phyloP scores from a whole-genome alignment of 2,113 vertebrate genomes.

The Tenrec ecaudatus region DNA sequence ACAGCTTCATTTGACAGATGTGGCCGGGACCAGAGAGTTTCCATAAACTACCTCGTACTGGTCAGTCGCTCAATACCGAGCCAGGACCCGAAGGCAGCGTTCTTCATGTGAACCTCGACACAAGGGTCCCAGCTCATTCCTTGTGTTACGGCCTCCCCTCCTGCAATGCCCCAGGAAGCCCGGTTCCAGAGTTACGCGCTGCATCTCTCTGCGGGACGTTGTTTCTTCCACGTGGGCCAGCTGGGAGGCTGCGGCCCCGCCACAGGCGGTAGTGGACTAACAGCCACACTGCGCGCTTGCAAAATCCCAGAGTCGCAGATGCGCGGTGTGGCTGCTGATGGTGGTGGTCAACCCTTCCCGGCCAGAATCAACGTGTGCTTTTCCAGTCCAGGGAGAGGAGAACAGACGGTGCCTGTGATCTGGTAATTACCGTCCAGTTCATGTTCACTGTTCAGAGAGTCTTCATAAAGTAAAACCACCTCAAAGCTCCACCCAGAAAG shows the following conservation, averaged over 20 bases:
- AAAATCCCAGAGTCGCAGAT: neutral
- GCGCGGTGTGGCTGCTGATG: neutral
- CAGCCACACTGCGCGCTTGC: neutral
- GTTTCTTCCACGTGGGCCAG: neutral
- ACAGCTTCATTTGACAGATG: neutral
- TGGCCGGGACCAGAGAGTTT: neutral
- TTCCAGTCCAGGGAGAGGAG: neutral
- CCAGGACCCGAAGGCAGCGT: neutral
- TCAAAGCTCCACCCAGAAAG: constrained; percentile 15
- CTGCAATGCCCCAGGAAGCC: neutral
- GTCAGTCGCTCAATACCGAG: neutral
- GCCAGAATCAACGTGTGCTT: neutral
- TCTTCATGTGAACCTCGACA: too few relatives aligned
- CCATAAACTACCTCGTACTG: neutral
- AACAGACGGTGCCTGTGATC: neutral
- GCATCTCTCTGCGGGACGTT: too few relatives aligned
- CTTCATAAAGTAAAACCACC: constrained; percentile 29
- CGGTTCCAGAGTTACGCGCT: too few relatives aligned
- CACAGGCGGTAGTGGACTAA: neutral
- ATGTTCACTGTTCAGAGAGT: constrained; percentile 21
- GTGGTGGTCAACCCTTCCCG: neutral
- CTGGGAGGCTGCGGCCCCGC: neutral
- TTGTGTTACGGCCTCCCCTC: too few relatives aligned
- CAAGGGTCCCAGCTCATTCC: too few relatives aligned
- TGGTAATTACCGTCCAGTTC: neutral